Evolutionary conservation across 2,797 vertebrate species (phyloP).

Genomic region (Podargus strigoides): DNA sequence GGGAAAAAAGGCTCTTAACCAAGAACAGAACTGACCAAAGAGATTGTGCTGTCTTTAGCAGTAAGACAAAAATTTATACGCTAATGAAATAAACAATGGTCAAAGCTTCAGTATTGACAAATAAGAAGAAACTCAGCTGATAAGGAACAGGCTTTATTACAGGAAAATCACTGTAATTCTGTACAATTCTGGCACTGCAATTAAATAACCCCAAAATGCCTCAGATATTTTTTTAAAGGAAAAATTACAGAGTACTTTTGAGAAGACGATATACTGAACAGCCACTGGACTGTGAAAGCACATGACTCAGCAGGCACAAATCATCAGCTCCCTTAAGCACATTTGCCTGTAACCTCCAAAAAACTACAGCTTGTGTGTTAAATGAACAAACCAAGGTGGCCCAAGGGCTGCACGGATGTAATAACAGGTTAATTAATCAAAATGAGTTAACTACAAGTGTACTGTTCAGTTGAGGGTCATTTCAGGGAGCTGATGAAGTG

Average conservation of each 20-base stretch:
- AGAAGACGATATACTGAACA: not conserved
- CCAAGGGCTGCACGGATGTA: not conserved
- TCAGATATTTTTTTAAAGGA: not conserved
- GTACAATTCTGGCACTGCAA: not conserved
- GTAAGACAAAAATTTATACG: not conserved
- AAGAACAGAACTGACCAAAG: not conserved
- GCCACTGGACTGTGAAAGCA: not conserved
- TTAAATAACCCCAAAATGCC: not conserved
- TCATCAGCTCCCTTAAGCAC: not conserved
- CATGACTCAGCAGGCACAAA: not conserved
- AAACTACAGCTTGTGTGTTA: not conserved
- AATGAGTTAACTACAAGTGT: not conserved
- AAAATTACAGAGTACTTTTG: not conserved
- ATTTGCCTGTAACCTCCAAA: not conserved
- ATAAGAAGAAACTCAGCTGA: not conserved
- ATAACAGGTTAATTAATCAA: not conserved
- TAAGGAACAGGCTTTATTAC: not conserved
- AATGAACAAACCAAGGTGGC: not conserved
- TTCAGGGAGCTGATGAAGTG: not conserved
- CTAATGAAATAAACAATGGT: not conserved
- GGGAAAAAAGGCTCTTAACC: not conserved
- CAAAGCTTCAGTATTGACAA: not conserved
- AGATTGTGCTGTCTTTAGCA: not conserved
- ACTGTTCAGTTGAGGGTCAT: not conserved
- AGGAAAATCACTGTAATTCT: not conserved